These are phyloP conservation scores for Triplophysa tibetana DNA, from an alignment of 2,113 vertebrate species.

Conservation along the genomic window DNA sequence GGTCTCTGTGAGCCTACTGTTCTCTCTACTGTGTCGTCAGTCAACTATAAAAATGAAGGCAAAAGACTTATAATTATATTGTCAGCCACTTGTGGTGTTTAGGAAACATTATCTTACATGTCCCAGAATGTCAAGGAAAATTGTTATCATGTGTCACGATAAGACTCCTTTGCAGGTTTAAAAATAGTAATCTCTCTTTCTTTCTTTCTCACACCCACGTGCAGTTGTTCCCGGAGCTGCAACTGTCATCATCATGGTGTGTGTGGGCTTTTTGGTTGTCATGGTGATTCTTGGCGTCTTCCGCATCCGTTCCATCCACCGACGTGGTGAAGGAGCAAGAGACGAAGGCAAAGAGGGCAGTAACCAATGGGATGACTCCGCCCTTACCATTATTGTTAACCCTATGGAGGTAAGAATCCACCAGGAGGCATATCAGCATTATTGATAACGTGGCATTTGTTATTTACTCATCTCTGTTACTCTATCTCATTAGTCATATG, in stretches of 20 bases:
- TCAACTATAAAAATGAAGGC: too few species aligned
- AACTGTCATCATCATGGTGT: constrained; percentile 96
- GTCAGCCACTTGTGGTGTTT: too few species aligned
- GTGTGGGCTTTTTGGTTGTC: constrained; percentile 94
- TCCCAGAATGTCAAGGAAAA: neutral
- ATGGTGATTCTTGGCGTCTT: constrained; percentile 95
- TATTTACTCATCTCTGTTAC: neutral
- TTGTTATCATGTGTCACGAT: neutral
- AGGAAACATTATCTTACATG: neutral
- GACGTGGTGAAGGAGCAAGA: constrained; percentile 70
- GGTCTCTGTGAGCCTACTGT: too few species aligned
- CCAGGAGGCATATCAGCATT: neutral
- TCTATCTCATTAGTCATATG: constrained; percentile 66
- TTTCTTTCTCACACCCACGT: constrained; percentile 3
- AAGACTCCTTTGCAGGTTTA: neutral
- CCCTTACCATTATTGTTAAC: constrained; percentile 97
- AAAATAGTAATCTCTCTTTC: neutral
- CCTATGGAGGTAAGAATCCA: constrained; percentile 89
- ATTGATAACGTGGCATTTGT: neutral
- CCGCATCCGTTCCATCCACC: constrained; percentile 92
- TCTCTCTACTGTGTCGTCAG: too few species aligned
- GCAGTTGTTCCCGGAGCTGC: constrained; percentile 93
- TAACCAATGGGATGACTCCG: constrained; percentile 94
- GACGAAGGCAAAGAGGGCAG: constrained; percentile 79
- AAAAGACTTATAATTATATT: too few species aligned